phyloP scores from a whole-genome alignment of 2,797 vertebrate genomes.

The Brachymystax lenok region DNA sequence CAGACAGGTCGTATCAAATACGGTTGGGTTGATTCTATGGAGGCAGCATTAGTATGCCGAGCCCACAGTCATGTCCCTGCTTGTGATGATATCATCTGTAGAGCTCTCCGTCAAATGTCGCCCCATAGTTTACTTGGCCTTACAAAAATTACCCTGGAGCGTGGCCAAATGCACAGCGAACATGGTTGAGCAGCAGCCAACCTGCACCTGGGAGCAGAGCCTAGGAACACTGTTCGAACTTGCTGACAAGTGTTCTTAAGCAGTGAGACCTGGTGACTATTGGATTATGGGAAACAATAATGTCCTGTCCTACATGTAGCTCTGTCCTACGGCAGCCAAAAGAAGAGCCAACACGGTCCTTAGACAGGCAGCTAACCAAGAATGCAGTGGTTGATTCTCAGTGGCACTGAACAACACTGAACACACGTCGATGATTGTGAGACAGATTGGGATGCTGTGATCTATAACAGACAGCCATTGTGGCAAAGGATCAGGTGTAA shows the following conservation, averaged over 20 bases:
- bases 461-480: background rate
- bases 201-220: conserved; percentile 22
- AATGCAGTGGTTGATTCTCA: background rate
- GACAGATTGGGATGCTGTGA: background rate
- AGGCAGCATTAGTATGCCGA: conserved; percentile 49
- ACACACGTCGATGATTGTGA: background rate
- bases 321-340: background rate
- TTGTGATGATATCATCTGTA: conserved; percentile 51
- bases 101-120: conserved; percentile 40
- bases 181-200: conserved; percentile 13
- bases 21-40: background rate
- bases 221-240: conserved; percentile 35
- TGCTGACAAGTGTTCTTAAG: conserved; percentile 47
- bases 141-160: conserved; percentile 57
- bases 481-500: background rate
- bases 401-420: background rate
- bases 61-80: conserved; percentile 30
- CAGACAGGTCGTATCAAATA: conserved; percentile 23
- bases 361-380: background rate
- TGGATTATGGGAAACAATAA: conserved; percentile 36
- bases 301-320: background rate
- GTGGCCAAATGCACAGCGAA: conserved; percentile 44
- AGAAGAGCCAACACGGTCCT: background rate
- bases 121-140: conserved; percentile 59
- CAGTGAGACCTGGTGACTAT: conserved; percentile 32